Base-by-base conservation (phyloP, 64 coral and sea anemone species). In the Pachyseris speciosa region DNA sequence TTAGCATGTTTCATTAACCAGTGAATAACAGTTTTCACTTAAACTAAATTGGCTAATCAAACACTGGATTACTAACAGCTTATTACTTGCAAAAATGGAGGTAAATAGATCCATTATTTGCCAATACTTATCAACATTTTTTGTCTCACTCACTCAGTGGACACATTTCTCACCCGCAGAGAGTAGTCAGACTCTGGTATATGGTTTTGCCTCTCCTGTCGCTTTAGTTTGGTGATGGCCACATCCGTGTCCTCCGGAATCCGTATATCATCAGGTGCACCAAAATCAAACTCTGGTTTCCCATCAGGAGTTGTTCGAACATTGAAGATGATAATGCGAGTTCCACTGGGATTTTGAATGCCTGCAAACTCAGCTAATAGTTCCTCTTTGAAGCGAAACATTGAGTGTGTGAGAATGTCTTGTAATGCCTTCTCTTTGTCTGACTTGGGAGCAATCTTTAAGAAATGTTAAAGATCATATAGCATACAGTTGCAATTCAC, bases 111-210 rank as follows among this genome's bases (percentile, higher is more conserved):
- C n/a, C n/a, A n/a, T n/a, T n/a, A n/a, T n/a, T n/a, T n/a, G 43
- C 11, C 43, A 45, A 6, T 45, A 45, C 4, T 6, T 4, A 45
- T 6, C 43, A 4, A 4, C 4, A 11, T 45, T 45, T 4, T 45
- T 13, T 57, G 11, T 57, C 3, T 6, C 59, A 27, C 59, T 64
- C 0, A 34, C 8, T 71, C 7, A 39, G 5, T 20, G 4, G 5
- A 41, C 36, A 4, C 19, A 71, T 76, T 25, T 55, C 96, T 70
- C 44, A 98, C 96, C 72, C 93, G 75, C 1, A 98, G 72, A 22
- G 96, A 98, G 64, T 94, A 98, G 64, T 98, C 96, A 24, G 93
- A 98, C 71, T 98, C 96, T 20, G 96, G 96, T 53, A 98, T 95
- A 52, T 98, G 96, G 34, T 98, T 89, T 36, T 98, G 96, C 44